A percentile compares a stretch with the other conserved stretches of the same genome.
These are phyloP conservation scores for Sesamia inferens DNA, from an alignment of 2,888 invertebrate genomes.

Conservation along the genomic window DNA sequence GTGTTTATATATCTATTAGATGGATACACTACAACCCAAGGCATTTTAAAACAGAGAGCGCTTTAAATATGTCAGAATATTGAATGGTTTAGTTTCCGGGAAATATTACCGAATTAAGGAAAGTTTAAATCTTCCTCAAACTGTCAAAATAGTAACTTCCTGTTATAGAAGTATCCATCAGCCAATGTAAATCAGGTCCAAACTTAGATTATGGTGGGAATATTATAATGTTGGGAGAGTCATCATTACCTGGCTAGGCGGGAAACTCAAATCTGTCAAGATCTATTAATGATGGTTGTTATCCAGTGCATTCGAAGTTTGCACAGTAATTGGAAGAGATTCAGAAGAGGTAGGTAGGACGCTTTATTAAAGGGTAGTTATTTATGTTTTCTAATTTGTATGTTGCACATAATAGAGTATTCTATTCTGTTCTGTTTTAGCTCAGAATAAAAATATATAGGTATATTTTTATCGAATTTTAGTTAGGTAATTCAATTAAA, in stretches of 20 bases:
- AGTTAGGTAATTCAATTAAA: too few species aligned
- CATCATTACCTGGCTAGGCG: constrained; percentile 25
- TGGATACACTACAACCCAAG: too few species aligned
- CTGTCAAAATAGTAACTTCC: constrained; percentile 1
- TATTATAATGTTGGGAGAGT: constrained; percentile 4
- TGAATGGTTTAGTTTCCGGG: not conserved
- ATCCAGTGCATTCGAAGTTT: constrained; percentile 32
- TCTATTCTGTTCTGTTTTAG: too few species aligned
- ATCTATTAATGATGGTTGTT: constrained; percentile 36
- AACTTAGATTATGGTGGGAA: constrained; percentile 47
- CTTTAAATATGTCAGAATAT: too few species aligned
- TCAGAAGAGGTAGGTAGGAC: constrained; percentile 4
- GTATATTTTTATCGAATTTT: too few species aligned
- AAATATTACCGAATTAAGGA: not conserved
- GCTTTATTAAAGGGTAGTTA: too few species aligned
- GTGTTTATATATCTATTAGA: too few species aligned
- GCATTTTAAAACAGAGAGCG: not conserved
- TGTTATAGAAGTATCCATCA: constrained; percentile 40
- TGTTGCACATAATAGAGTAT: too few species aligned
- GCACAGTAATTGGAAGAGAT: constrained; percentile 14
- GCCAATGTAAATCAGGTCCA: constrained; percentile 38
- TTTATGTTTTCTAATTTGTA: too few species aligned
- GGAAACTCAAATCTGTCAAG: constrained; percentile 51
- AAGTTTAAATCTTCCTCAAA: constrained; percentile 25
- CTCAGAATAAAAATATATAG: too few species aligned